Base-by-base conservation (phyloP, 1,140 invertebrate species). In the Wiebesia pumilae region DNA sequence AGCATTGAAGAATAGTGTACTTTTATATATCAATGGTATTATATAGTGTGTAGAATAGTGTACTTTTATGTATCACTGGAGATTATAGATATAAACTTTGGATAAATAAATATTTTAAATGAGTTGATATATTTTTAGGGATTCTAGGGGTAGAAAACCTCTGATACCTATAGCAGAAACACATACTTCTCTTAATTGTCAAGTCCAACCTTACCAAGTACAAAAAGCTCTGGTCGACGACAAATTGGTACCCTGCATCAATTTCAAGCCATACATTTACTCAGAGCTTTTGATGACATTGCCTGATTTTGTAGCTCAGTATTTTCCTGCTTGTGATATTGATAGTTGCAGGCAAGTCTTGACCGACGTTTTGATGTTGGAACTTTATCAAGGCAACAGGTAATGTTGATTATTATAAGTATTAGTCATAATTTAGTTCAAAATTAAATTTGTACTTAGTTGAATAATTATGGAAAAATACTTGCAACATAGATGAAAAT, bases 241-340 rank as follows among this genome's bases (percentile, higher is more conserved):
- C 89, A 96, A 96, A 92, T 95, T 97, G 95, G 95, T 98, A 88
- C 96, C 96, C 62, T 97, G 97, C 92, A 97, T 98, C 89, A 98
- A 98, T 92, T 96, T 96, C 91, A 97, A 97, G 94, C 96, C 97
- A 14, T 97, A 96, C 93, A 95, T 96, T 82, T 97, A 97, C 90
- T 95, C 95, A 35, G 97, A 97, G 91, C 94, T 97, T 87, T 94
- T 97, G 88, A 97, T 97, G 95, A 97, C 97, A 1, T 94, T 98
- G 81, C 95, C 96, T 21, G 97, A 98, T 92, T 95, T 98, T 87
- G 95, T 97, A 81, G 95, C 95, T 89, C 95, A 96, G 92, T 97
- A 97, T 94, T 98, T 97, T 93, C 96, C 97, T 85, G 94, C 95
- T 82, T 95, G 97, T 77, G 95, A 95, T 87, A 94, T 97, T 65